These are phyloP conservation scores for Grus americana DNA, from an alignment of 2,113 vertebrate species.

Conservation along the genomic window DNA sequence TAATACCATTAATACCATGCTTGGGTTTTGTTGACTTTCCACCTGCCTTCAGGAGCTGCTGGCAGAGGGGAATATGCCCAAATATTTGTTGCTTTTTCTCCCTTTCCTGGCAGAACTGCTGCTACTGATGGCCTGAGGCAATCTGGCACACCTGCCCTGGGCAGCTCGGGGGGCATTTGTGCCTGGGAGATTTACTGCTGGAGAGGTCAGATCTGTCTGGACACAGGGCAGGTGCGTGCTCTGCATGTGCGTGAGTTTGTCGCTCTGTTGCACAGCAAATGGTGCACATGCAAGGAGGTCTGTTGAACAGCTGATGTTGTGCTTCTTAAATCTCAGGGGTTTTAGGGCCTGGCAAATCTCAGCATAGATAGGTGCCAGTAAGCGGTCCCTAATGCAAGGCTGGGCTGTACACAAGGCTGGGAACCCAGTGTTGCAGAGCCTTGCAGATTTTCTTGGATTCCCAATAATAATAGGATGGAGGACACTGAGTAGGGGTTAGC, in stretches of 20 bases:
- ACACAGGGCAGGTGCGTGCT: not conserved
- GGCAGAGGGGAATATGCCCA: not conserved
- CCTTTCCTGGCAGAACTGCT: not conserved
- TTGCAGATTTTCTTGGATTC: not conserved
- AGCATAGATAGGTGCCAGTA: not conserved
- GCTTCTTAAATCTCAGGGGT: not conserved
- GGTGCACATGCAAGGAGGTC: not conserved
- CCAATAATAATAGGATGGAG: not conserved
- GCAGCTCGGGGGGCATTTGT: not conserved
- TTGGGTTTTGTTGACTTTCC: not conserved
- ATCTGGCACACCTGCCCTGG: not conserved
- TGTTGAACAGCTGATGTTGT: not conserved
- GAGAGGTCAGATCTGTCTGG: not conserved
- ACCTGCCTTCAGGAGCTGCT: not conserved
- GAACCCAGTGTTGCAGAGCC: not conserved
- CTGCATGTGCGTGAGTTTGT: not conserved
- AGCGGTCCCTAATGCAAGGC: not conserved
- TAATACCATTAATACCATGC: not conserved
- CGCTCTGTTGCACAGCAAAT: not conserved
- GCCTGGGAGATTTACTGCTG: not conserved
- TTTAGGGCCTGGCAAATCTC: not conserved
- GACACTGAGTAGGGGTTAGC: not conserved
- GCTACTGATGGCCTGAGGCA: not conserved
- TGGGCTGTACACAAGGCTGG: not conserved
- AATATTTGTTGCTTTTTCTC: not conserved